Evolutionary conservation across 2,888 invertebrate species (phyloP).

Genomic region (Formica aserva): DNA sequence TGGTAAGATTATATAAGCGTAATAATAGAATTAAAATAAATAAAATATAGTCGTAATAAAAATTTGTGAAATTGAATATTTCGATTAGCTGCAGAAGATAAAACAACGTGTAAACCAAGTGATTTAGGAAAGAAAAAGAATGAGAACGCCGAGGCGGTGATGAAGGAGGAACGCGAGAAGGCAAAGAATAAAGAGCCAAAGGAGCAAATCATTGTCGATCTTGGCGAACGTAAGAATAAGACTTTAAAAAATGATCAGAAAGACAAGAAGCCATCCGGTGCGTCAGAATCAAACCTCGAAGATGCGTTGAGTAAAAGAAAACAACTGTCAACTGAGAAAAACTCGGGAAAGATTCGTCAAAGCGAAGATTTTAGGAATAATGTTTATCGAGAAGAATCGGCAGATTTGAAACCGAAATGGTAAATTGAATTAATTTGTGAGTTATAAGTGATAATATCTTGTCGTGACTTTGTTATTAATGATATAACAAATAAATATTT

Average conservation of each 20-base stretch:
- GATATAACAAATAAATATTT: neutral
- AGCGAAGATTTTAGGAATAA: constrained; percentile 59
- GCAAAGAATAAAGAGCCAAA: constrained; percentile 66
- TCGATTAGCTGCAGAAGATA: constrained; percentile 2
- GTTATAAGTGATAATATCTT: neutral
- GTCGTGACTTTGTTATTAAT: neutral
- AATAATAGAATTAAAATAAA: neutral
- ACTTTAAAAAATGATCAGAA: constrained; percentile 22
- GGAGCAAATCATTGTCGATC: constrained; percentile 72
- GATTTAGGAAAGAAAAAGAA: constrained; percentile 57
- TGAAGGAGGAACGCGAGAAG: constrained; percentile 47
- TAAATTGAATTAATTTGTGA: constrained; percentile 2
- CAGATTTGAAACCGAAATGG: constrained; percentile 31
- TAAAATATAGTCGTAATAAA: neutral
- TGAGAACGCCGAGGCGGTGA: constrained; percentile 58
- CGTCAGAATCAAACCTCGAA: constrained; percentile 8
- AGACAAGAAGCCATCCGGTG: neutral
- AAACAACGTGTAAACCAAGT: neutral
- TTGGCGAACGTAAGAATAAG: constrained; percentile 25
- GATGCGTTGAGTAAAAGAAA: constrained; percentile 11
- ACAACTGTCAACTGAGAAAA: constrained; percentile 15
- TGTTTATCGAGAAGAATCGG: constrained; percentile 56
- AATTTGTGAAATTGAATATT: constrained; percentile 10
- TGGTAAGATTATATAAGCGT: constrained; percentile 29
- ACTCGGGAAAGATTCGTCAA: constrained; percentile 47